Conservation (phyloP, 2,797 vertebrate genomes). For the Orestias chungarensis region DNA sequence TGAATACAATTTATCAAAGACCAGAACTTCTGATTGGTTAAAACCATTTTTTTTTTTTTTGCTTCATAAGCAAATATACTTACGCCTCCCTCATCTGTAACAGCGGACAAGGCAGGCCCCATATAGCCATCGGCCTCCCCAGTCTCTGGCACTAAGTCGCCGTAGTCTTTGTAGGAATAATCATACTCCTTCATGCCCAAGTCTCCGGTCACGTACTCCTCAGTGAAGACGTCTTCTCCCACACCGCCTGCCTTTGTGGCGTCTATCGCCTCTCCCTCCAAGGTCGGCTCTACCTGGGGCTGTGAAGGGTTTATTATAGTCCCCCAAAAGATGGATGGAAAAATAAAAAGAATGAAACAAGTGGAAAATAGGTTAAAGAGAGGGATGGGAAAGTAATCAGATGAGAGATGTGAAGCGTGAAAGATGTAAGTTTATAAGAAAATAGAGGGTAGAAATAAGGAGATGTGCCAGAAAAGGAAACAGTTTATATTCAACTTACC, state of each 20-base stretch:
- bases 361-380: slow-evolving; percentile 18
- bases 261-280: slow-evolving; percentile 72
- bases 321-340: slow-evolving; percentile 32
- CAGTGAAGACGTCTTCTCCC: slow-evolving; percentile 77
- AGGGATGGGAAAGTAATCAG: slow-evolving; percentile 8
- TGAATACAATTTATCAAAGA: slow-evolving; percentile 32
- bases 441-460: slow-evolving; percentile 22
- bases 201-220: slow-evolving; percentile 84
- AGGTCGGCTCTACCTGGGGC: slow-evolving; percentile 72
- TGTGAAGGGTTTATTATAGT: slow-evolving; percentile 49
- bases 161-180: slow-evolving; percentile 89
- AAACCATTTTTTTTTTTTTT: slow-evolving; percentile 71
- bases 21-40: slow-evolving; percentile 52
- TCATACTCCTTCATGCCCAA: slow-evolving; percentile 85
- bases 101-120: slow-evolving; percentile 88
- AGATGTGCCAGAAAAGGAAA: slow-evolving; percentile 44
- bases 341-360: slow-evolving; percentile 18
- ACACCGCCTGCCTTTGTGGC: slow-evolving; percentile 69
- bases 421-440: slow-evolving; percentile 26
- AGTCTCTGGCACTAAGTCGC: slow-evolving; percentile 78
- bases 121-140: slow-evolving; percentile 77
- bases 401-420: slow-evolving; percentile 5
- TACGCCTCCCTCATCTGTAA: slow-evolving; percentile 89
- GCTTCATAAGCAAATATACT: slow-evolving; percentile 76
- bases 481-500: slow-evolving; percentile 79